Percentiles rank a stretch among this genome's conserved stretches.
These are phyloP conservation scores for Astyanax mexicanus DNA, from an alignment of 2,797 vertebrate species.

Conservation along the genomic window DNA sequence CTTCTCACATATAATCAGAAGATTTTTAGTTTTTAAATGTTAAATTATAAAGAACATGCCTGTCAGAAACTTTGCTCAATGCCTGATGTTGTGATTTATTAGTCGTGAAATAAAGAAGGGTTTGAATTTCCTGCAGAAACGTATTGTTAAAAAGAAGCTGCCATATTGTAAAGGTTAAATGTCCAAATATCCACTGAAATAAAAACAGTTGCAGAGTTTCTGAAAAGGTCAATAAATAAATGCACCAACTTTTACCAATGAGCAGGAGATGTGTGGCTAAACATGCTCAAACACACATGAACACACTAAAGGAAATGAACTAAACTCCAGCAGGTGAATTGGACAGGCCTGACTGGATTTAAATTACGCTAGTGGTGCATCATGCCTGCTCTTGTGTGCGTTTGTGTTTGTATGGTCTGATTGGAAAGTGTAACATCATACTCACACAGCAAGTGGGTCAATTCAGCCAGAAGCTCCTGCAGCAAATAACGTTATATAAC, in stretches of 20 bases:
- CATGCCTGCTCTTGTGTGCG: background rate
- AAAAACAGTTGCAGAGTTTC: constrained; percentile 10
- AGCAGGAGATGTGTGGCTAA: background rate
- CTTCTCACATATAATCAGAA: no score
- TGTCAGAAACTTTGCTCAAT: background rate
- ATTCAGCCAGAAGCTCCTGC: constrained; percentile 4
- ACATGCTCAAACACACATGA: background rate
- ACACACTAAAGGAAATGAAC: background rate
- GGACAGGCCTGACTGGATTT: background rate
- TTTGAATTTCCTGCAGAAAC: background rate
- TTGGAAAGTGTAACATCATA: constrained; percentile 12
- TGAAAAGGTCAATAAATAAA: constrained; percentile 22
- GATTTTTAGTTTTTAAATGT: no score
- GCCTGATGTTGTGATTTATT: background rate
- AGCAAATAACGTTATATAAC: constrained; percentile 8
- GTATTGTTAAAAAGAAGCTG: background rate
- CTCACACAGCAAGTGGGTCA: background rate
- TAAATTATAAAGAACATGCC: background rate
- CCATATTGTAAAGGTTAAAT: constrained; percentile 14
- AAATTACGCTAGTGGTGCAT: background rate
- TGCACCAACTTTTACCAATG: constrained; percentile 5
- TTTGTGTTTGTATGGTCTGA: constrained; percentile 6
- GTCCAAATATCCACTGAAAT: constrained; percentile 12
- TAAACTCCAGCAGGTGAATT: background rate
- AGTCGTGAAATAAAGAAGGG: background rate